Percentiles rank a stretch among this genome's conserved stretches.
These are phyloP conservation scores for Columba livia DNA, from an alignment of 2,113 vertebrate species.

Conservation along the genomic window DNA sequence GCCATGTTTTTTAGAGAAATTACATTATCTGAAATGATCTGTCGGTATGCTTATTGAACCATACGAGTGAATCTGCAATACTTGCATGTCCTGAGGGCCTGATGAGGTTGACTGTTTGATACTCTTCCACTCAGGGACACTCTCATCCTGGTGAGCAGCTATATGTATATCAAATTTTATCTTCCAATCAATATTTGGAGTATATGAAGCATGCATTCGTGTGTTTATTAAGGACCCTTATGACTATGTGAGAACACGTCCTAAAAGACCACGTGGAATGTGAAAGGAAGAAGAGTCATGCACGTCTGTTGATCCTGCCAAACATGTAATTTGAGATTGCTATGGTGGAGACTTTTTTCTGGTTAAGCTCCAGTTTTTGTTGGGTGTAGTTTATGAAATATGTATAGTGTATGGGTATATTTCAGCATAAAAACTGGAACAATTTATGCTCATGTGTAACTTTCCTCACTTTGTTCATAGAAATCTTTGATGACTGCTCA, in stretches of 20 bases:
- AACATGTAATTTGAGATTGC: not conserved
- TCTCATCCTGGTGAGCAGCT: not conserved
- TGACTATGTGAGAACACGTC: not conserved
- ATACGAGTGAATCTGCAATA: not conserved
- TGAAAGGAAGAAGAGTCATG: not conserved
- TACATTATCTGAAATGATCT: not conserved
- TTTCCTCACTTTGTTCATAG: not conserved
- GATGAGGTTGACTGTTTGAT: not conserved
- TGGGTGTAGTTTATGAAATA: not conserved
- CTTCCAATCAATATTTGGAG: not conserved
- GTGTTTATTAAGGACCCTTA: not conserved
- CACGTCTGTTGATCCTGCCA: not conserved
- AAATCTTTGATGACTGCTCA: conserved; percentile 31
- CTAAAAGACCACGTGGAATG: not conserved
- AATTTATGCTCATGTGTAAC: not conserved
- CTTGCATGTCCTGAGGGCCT: not conserved
- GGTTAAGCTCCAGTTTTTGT: not conserved
- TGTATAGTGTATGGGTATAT: not conserved
- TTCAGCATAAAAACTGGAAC: not conserved
- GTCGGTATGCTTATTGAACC: not conserved
- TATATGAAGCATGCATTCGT: not conserved
- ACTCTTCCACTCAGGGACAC: not conserved
- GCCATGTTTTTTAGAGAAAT: not conserved
- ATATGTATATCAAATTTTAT: not conserved
- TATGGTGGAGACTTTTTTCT: not conserved